These are phyloP conservation scores for Hydrozoanthus gracilis DNA, from an alignment of 92 coral and sea anemone species.

Conservation along the genomic window DNA sequence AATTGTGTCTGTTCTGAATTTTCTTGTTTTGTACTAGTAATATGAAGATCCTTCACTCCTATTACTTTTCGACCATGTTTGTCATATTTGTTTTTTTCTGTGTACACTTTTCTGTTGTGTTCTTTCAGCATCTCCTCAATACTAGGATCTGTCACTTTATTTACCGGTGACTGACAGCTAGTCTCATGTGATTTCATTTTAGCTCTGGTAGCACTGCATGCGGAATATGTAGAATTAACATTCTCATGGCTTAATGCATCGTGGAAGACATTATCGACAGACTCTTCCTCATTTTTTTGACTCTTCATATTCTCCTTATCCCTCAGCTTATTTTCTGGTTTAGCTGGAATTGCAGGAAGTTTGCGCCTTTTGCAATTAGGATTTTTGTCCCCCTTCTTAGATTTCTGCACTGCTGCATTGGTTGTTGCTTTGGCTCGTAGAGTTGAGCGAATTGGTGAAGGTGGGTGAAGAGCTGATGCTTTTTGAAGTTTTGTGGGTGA, in stretches of 20 bases:
- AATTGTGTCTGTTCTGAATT: background rate
- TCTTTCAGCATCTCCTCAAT: slow-evolving; percentile 27
- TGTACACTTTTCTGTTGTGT: slow-evolving; percentile 17
- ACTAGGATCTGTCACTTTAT: slow-evolving; percentile 15
- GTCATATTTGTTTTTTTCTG: slow-evolving; percentile 7
- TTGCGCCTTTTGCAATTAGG: background rate
- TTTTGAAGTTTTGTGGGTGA: background rate
- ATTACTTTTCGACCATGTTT: slow-evolving; percentile 15
- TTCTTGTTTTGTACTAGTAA: background rate
- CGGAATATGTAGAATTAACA: background rate
- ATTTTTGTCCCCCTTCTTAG: slow-evolving; percentile 4
- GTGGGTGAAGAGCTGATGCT: background rate
- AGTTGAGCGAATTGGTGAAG: slow-evolving; percentile 1
- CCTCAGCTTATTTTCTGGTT: background rate
- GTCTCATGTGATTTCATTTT: background rate
- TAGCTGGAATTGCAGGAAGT: slow-evolving; percentile 29
- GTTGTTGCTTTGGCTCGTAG: slow-evolving; percentile 6
- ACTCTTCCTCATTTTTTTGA: background rate
- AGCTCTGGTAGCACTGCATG: background rate
- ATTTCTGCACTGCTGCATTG: slow-evolving; percentile 9
- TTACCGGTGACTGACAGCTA: background rate
- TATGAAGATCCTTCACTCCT: background rate
- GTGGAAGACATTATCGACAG: background rate
- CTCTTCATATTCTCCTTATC: background rate
- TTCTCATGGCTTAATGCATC: background rate